phyloP scores from a whole-genome alignment of 2,113 vertebrate species.

The Strix uralensis region DNA sequence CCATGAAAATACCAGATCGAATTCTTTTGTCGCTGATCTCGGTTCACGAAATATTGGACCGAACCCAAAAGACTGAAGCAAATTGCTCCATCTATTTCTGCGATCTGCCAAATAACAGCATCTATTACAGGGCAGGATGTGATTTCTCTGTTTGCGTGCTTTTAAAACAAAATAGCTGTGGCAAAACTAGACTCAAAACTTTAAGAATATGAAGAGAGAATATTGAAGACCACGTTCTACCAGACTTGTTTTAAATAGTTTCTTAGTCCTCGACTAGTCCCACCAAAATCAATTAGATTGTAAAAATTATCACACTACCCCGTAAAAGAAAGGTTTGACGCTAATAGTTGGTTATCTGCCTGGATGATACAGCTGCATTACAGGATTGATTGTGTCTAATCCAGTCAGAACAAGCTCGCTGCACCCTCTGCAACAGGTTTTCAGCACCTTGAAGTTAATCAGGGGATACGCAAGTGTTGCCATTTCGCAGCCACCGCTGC shows the following conservation, averaged over 20 bases:
- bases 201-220: rapidly evolving
- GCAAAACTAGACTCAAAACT: neutral
- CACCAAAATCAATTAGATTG: neutral
- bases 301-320: rapidly evolving
- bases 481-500: neutral
- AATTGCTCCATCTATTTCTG: neutral
- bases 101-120: neutral
- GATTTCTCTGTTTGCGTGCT: neutral
- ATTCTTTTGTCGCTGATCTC: neutral
- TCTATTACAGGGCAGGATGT: neutral
- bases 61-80: neutral
- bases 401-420: rapidly evolving
- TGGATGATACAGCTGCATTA: rapidly evolving
- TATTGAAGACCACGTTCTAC: rapidly evolving
- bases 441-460: neutral
- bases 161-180: neutral
- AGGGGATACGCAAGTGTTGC: neutral
- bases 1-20: rapidly evolving
- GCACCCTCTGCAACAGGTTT: neutral
- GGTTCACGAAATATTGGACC: neutral
- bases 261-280: neutral
- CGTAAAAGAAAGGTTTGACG: neutral
- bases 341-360: neutral
- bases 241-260: rapidly evolving
- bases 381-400: rapidly evolving